These are phyloP conservation scores for Holothuria glaberrima DNA, from an alignment of 35 echinoderm and acorn worm species.

Conservation along the genomic window DNA sequence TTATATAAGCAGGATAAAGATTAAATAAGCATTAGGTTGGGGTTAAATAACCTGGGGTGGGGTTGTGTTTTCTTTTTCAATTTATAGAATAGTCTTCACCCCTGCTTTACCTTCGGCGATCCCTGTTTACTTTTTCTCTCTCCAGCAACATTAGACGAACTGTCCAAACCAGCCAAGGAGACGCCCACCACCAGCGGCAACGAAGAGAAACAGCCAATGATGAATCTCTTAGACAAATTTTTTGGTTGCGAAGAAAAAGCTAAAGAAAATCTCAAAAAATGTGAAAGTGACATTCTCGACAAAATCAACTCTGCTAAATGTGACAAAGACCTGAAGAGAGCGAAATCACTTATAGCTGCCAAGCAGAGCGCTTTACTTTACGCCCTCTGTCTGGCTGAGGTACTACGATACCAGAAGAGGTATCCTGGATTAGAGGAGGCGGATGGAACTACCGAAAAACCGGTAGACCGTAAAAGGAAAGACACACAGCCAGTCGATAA, in stretches of 20 bases:
- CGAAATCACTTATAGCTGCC: neutral
- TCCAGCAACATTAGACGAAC: too few species aligned
- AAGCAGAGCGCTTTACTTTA: constrained; percentile 40
- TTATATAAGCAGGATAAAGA: too few species aligned
- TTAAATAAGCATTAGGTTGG: too few species aligned
- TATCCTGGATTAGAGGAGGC: neutral
- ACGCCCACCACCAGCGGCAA: neutral
- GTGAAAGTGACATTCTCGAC: constrained; percentile 5
- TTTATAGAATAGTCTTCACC: too few species aligned
- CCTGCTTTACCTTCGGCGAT: too few species aligned
- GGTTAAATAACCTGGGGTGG: too few species aligned
- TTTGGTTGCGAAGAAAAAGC: constrained; percentile 27
- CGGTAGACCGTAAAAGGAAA: neutral
- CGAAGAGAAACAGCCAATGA: neutral
- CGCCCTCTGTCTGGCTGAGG: constrained; percentile 17
- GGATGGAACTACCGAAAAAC: neutral
- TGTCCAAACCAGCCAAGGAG: too few species aligned
- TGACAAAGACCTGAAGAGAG: constrained; percentile 19
- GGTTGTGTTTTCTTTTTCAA: too few species aligned
- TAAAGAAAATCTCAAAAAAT: neutral
- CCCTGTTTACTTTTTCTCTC: too few species aligned
- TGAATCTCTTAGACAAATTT: constrained; percentile 22
- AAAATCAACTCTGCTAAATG: constrained; percentile 24
- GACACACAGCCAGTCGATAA: neutral
- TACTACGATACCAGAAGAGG: neutral